Evolutionary conservation across 2,113 vertebrate genomes (phyloP).

Genomic region (Barnardius zonarius): DNA sequence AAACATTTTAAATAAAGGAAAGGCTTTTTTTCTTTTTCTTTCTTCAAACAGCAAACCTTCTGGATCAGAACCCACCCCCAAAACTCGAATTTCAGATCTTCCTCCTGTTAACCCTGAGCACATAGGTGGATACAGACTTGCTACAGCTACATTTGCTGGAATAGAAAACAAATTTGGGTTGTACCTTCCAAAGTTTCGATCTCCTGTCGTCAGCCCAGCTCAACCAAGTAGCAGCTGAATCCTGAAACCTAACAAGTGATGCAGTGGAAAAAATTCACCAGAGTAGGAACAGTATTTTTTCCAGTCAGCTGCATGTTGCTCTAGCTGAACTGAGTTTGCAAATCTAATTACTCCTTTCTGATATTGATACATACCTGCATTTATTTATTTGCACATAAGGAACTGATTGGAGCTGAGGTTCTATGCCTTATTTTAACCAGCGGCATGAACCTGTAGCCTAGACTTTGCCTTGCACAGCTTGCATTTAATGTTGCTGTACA

Average conservation of each 20-base stretch:
- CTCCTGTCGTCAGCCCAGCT: conserved; percentile 68
- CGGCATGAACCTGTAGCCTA: conserved; percentile 80
- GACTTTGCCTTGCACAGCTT: conserved; percentile 79
- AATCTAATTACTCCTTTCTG: conserved; percentile 59
- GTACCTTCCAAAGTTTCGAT: conserved; percentile 90
- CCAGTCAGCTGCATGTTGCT: conserved; percentile 77
- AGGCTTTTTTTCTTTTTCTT: conserved; percentile 6
- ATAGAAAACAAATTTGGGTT: conserved; percentile 96
- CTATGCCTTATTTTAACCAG: conserved; percentile 69
- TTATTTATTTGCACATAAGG: conserved; percentile 72
- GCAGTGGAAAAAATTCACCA: not conserved
- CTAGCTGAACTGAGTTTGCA: conserved; percentile 67
- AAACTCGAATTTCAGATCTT: conserved; percentile 81
- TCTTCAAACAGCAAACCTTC: conserved; percentile 79
- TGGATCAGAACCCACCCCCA: conserved; percentile 83
- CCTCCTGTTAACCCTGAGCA: conserved; percentile 87
- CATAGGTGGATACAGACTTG: conserved; percentile 90
- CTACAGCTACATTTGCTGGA: conserved; percentile 91
- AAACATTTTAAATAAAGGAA: not conserved
- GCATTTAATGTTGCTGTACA: conserved; percentile 86
- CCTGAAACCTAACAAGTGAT: not conserved
- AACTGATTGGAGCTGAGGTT: conserved; percentile 70
- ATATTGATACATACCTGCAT: conserved; percentile 51
- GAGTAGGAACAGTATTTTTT: conserved; percentile 34
- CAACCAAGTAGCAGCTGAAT: conserved; percentile 64